Evolutionary conservation across 2,113 vertebrate species (phyloP), one percentile per base, ranked within the genome.

Genomic region (Lichenostomus cassidix): DNA sequence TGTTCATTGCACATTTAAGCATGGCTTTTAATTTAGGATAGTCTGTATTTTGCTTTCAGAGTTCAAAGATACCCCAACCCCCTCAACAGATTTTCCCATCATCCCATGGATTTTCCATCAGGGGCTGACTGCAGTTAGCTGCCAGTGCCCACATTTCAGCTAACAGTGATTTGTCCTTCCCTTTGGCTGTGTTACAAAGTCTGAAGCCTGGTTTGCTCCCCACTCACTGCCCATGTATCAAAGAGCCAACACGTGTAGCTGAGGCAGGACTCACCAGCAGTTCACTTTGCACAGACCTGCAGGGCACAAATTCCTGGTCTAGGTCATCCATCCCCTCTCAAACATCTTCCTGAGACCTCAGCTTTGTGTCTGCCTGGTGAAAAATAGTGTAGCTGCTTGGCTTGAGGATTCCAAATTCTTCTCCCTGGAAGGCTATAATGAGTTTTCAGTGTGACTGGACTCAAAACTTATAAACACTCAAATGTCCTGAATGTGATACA

Each of bases 311-410:
- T 22, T 83, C 63, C 29, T 67, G 22, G 12, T 53, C 29, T 47
- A 15, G 22, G n/a, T 50, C 18, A 35, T 44, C 15, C 13, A 35
- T 15, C 7, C 7, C 2, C 16, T 21, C 53, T 70, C n/a, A 52
- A 64, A 42, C 4, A 24, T n/a, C 28, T 58, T 68, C 55, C 44
- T 41, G 23, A 33, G 33, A 28, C 22, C 12, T 35, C 27, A n/a
- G 4, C 7, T 55, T 2, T 1, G 4, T 24, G 11, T 39, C 11
- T 24, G 12, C 28, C n/a, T 56, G 31, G 1, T 76, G 44, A 25
- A 78, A 84, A 44, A 29, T 27, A 4, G 7, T 80, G 47, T 20
- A 39, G 64, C 24, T 59, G 4, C 27, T 9, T 64, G 44, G 53
- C 22, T 68, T 35, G 67, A 49, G 8, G 2, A 3, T n/a, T 79